A percentile compares a stretch with the other conserved stretches of the same genome.
Evolutionary conservation across 2,797 vertebrate species (phyloP).

Genomic region (Bovichtus diacanthus): DNA sequence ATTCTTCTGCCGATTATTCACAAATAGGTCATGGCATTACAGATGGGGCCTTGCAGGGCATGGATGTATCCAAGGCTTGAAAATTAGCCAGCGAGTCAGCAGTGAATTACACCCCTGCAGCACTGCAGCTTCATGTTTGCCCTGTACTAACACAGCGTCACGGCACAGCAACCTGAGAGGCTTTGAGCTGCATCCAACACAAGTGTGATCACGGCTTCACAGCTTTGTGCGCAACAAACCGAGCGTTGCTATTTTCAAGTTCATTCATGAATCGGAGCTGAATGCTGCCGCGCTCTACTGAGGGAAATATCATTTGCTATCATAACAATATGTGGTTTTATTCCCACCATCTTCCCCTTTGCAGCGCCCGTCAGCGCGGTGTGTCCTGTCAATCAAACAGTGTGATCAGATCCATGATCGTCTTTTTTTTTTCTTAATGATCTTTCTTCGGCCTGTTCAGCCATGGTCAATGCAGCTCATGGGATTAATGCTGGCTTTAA

Average conservation of each 20-base stretch:
- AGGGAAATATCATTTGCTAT: neutral
- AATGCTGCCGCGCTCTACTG: neutral
- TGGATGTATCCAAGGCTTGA: slow-evolving; percentile 39
- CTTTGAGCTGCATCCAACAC: neutral
- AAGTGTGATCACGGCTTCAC: slow-evolving; percentile 38
- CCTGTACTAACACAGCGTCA: slow-evolving; percentile 6
- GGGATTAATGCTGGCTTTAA: slow-evolving; percentile 33
- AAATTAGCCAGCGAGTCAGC: slow-evolving; percentile 56
- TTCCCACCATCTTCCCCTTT: slow-evolving; percentile 16
- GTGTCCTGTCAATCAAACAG: slow-evolving; percentile 9
- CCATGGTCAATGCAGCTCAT: slow-evolving; percentile 1
- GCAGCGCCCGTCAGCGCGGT: neutral
- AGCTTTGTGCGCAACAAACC: slow-evolving; percentile 1
- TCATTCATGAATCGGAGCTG: neutral
- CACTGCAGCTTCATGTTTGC: slow-evolving; percentile 27
- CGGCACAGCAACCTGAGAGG: slow-evolving; percentile 21
- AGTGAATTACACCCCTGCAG: slow-evolving; percentile 44
- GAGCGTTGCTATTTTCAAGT: slow-evolving; percentile 9
- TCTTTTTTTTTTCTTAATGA: slow-evolving; percentile 13
- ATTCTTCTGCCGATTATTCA: slow-evolving; percentile 47
- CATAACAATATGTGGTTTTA: neutral
- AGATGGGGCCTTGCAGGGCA: slow-evolving; percentile 55
- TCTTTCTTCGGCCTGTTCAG: slow-evolving; percentile 23
- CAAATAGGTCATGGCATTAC: slow-evolving; percentile 57
- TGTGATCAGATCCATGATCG: slow-evolving; percentile 4